Conservation (phyloP, 2,888 invertebrate genomes). For the Pyralis farinalis region DNA sequence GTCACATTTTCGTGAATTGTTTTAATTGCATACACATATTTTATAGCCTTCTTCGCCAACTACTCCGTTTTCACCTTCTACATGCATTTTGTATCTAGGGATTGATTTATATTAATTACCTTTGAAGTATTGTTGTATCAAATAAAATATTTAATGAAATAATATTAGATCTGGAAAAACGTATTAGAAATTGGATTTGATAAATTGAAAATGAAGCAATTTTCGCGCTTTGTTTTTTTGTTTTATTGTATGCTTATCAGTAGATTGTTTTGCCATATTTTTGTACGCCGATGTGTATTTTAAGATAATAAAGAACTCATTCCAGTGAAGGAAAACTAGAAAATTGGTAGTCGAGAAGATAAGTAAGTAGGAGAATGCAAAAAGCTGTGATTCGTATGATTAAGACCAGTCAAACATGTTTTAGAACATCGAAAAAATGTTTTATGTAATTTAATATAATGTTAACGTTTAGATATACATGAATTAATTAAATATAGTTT, state of each 20-base stretch:
- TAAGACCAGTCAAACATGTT: constrained; percentile 80
- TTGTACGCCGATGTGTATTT: constrained; percentile 52
- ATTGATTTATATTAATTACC: background rate
- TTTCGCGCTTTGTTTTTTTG: constrained; percentile 6
- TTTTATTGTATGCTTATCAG: constrained; percentile 11
- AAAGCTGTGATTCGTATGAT: constrained; percentile 79
- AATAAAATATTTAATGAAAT: background rate
- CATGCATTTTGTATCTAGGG: background rate
- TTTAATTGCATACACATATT: background rate
- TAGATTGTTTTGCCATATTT: constrained; percentile 57
- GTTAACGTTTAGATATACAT: constrained; percentile 64
- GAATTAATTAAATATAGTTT: constrained; percentile 72
- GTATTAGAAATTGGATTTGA: background rate
- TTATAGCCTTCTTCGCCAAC: background rate
- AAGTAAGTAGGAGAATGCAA: constrained; percentile 76
- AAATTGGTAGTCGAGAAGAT: constrained; percentile 70
- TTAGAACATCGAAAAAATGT: constrained; percentile 79
- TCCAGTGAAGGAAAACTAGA: constrained; percentile 65
- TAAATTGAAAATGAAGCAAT: constrained; percentile 3
- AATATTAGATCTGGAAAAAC: background rate
- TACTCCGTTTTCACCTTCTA: background rate
- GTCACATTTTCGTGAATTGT: too few species aligned
- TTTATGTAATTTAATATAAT: constrained; percentile 68
- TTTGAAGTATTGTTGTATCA: background rate
- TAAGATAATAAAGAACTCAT: constrained; percentile 55